Percentiles rank a stretch among this genome's conserved stretches.
Conservation (phyloP, 2,797 vertebrate genomes). For the Orientallactaga sibirica region DNA sequence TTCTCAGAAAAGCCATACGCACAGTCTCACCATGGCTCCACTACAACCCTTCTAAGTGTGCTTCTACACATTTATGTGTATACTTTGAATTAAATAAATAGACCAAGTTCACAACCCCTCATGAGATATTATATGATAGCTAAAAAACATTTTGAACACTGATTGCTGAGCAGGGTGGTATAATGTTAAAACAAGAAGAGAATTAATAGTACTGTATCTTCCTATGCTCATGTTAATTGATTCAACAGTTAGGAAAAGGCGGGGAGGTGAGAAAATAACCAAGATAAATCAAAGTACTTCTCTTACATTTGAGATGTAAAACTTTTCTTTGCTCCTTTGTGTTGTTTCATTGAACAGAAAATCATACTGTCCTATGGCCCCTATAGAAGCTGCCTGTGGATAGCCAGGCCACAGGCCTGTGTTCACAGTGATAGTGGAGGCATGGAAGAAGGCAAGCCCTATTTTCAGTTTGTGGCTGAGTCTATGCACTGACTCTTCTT, state of each 20-base stretch:
- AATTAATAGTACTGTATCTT: not conserved
- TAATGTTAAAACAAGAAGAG: not conserved
- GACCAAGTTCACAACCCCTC: not conserved
- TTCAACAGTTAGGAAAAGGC: not conserved
- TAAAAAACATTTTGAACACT: not conserved
- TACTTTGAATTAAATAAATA: not conserved
- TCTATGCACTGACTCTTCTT: not conserved
- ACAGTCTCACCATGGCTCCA: not conserved
- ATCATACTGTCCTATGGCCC: no score
- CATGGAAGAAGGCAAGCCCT: accelerated
- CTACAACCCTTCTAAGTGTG: not conserved
- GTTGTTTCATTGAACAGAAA: not conserved
- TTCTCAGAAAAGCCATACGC: not conserved
- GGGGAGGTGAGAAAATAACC: not conserved
- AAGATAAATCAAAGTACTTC: not conserved
- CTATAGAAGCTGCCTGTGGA: not conserved
- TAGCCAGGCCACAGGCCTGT: not conserved
- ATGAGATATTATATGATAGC: not conserved
- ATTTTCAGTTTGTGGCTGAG: not conserved
- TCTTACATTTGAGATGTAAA: not conserved
- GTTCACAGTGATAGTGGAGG: not conserved
- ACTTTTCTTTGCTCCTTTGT: not conserved
- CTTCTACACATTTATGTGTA: not conserved
- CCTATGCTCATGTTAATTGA: not conserved
- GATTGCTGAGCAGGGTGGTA: not conserved